Evolutionary conservation across 92 coral and sea anemone species (phyloP).

Genomic region (Hydrozoanthus gracilis): DNA sequence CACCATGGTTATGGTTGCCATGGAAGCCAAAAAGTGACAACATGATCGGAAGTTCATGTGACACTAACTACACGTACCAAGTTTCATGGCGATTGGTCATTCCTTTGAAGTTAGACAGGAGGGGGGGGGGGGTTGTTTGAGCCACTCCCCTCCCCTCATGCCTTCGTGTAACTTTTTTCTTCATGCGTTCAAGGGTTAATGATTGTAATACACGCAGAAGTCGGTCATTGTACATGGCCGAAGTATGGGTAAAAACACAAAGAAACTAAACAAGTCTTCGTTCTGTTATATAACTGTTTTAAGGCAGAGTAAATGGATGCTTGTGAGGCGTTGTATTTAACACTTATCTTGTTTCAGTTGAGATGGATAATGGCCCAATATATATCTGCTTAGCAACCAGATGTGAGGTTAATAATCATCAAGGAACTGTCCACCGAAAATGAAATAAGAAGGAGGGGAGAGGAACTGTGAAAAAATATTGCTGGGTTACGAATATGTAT

Average conservation of each 20-base stretch:
- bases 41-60: background rate
- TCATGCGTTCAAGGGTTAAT: background rate
- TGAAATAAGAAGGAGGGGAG: background rate
- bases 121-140: background rate
- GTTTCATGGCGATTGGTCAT: no score
- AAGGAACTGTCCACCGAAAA: background rate
- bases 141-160: background rate
- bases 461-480: background rate
- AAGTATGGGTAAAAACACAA: no score
- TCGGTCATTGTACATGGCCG: no score
- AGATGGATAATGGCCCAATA: no score
- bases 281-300: background rate
- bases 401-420: background rate
- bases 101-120: no score
- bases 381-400: background rate
- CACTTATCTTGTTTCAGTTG: background rate
- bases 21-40: background rate
- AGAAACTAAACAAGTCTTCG: no score
- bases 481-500: no score
- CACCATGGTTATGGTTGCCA: no score
- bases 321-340: background rate
- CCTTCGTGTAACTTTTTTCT: no score
- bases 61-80: background rate
- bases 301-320: background rate
- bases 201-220: background rate